These are phyloP conservation scores for Illadopsis cleaveri DNA, from an alignment of 2,113 vertebrate genomes.

Conservation along the genomic window DNA sequence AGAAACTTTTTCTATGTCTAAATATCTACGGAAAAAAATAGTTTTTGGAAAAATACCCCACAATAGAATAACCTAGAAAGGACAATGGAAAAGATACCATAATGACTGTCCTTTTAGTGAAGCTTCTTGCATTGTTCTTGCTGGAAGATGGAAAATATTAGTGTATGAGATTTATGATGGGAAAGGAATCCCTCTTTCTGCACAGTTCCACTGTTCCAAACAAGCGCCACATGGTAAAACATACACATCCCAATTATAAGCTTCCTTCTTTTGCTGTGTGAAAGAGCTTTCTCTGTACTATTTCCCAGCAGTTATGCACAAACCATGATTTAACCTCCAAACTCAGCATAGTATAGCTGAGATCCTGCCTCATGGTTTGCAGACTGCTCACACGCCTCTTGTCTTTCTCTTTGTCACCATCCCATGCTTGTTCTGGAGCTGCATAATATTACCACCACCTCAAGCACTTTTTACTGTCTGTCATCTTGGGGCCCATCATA, in stretches of 20 bases:
- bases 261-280: background rate
- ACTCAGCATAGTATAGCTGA: background rate
- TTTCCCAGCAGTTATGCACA: background rate
- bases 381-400: background rate
- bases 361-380: accelerated
- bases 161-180: background rate
- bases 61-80: background rate
- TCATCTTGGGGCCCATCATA: background rate
- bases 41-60: background rate
- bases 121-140: background rate
- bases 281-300: background rate
- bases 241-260: background rate
- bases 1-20: background rate
- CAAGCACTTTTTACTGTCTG: background rate
- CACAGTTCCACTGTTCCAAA: background rate
- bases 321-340: background rate
- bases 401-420: background rate
- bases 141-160: background rate
- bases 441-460: background rate
- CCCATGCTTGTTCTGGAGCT: background rate
- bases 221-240: background rate
- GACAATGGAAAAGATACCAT: background rate
- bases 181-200: background rate
- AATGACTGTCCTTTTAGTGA: background rate
- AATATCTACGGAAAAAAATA: background rate